Percentiles rank a stretch among this genome's conserved stretches.
Evolutionary conservation across 2,888 invertebrate genomes (phyloP).

Genomic region (Athalia cordata): DNA sequence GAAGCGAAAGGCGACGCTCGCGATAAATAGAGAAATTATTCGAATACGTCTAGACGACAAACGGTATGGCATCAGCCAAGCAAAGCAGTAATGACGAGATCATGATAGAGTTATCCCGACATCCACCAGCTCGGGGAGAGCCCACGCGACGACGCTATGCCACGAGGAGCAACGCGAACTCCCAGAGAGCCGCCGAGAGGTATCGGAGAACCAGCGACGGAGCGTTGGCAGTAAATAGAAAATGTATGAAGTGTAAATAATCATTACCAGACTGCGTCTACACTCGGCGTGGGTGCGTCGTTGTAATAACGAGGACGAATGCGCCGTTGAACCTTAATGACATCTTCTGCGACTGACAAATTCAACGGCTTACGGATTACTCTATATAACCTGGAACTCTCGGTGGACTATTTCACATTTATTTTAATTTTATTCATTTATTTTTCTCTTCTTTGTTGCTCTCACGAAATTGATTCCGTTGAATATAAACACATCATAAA

Average conservation of each 20-base stretch:
- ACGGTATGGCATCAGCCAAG: conserved; percentile 28
- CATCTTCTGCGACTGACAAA: conserved; percentile 42
- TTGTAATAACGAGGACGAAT: conserved; percentile 43
- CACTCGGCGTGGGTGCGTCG: conserved; percentile 38
- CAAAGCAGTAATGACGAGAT: conserved; percentile 42
- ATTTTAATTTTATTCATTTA: background rate
- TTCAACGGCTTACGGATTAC: conserved; percentile 36
- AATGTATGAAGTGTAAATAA: conserved; percentile 46
- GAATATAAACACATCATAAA: too few relatives aligned
- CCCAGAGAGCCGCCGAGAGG: conserved; percentile 13
- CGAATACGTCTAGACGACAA: conserved; percentile 42
- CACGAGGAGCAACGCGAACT: background rate
- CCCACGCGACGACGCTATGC: conserved; percentile 25
- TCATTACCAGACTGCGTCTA: conserved; percentile 42
- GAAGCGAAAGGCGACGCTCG: conserved; percentile 29
- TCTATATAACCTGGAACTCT: background rate
- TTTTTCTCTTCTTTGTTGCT: background rate
- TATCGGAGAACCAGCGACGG: conserved; percentile 16
- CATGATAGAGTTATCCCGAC: conserved; percentile 42
- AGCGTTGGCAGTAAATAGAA: conserved; percentile 43
- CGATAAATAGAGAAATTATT: conserved; percentile 45
- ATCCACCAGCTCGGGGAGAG: conserved; percentile 22
- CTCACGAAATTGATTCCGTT: too few relatives aligned
- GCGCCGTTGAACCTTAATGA: conserved; percentile 41
- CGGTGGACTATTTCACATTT: background rate